Conservation (phyloP, 1,140 invertebrate species). For the Pogonognathellus flavescens region DNA sequence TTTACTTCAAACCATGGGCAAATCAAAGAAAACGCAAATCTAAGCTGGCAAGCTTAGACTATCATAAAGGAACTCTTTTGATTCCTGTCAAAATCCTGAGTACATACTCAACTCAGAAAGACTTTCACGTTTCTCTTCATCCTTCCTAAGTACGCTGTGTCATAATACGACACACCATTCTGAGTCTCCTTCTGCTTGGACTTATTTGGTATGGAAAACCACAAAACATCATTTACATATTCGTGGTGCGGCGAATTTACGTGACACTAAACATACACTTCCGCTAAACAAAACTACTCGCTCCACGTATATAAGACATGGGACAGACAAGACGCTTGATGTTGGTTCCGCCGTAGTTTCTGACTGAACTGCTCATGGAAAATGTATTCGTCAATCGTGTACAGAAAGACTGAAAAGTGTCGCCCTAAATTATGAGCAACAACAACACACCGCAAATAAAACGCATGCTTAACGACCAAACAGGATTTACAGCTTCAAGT, state of each 20-base stretch:
- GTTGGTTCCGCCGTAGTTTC: not conserved
- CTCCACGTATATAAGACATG: not conserved
- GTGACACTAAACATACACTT: slow-evolving; percentile 34
- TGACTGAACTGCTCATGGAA: not conserved
- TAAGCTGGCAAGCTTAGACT: slow-evolving; percentile 42
- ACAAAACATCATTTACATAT: slow-evolving; percentile 41
- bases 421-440: not conserved
- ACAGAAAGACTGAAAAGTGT: not conserved
- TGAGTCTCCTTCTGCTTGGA: slow-evolving; percentile 5
- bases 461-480: too few relatives aligned
- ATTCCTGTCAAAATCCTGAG: slow-evolving; percentile 45
- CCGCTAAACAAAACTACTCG: slow-evolving; percentile 37
- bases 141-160: not conserved
- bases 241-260: slow-evolving; percentile 20
- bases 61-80: slow-evolving; percentile 40
- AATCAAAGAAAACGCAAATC: slow-evolving; percentile 47
- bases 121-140: slow-evolving; percentile 20
- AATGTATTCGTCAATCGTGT: slow-evolving; percentile 32
- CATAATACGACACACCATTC: slow-evolving; percentile 6
- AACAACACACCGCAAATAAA: too few relatives aligned
- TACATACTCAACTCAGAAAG: slow-evolving; percentile 38
- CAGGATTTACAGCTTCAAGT: too few relatives aligned
- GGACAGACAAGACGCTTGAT: too few relatives aligned
- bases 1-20: slow-evolving; percentile 1
- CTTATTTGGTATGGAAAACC: slow-evolving; percentile 30